Base-by-base conservation (phyloP, 2,888 invertebrate genomes). In the Polymixis flavicincta region DNA sequence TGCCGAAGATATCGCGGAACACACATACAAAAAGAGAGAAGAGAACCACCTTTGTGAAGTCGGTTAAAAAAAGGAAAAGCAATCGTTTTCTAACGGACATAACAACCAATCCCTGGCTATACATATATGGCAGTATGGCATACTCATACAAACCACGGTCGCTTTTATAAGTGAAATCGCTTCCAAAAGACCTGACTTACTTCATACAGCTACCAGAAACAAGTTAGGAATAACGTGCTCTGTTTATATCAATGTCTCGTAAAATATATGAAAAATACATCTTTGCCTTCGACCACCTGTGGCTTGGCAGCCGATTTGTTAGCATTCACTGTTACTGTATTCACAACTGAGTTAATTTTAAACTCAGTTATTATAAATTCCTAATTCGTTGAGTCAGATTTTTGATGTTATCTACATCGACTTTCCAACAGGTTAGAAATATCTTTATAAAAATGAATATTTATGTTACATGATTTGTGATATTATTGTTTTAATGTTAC, bases 191-290 rank as follows among this genome's bases (percentile, higher is more conserved):
- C 57, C 57, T 76, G 37, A 28, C 48, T 67, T 32, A 67, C 32
- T 65, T n/a, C 52, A 63, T 65, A 28, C 22, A 42, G 19, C 14
- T 59, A 32, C 17, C 22, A 48, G 61, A 11, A 50, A 70, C 59
- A 37, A 55, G 45, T 59, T 17, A 28, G n/a, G 61, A 70, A 60
- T 37, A 55, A 60, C 37, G 25, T 57, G n/a, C 37, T 72, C 50
- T 76, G 63, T 70, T 84, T 72, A 66, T 52, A 54, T 22, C 17
- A 42, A 66, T 32, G 66, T 70, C 71, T 76, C 66, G 13, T 84
- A 76, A 82, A 84, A 63, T 76, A 42, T 61, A 57, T 32, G 79
- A 80, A 83, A 84, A 84, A 65, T 75, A 45, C 42, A 45, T 45
- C 59, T 84, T 80, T 71, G 11, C 45, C 3, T 72, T 42, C 14